Percentiles rank a stretch among this genome's conserved stretches.
Conservation (phyloP, 2,113 vertebrate species). For the Cettia cetti region DNA sequence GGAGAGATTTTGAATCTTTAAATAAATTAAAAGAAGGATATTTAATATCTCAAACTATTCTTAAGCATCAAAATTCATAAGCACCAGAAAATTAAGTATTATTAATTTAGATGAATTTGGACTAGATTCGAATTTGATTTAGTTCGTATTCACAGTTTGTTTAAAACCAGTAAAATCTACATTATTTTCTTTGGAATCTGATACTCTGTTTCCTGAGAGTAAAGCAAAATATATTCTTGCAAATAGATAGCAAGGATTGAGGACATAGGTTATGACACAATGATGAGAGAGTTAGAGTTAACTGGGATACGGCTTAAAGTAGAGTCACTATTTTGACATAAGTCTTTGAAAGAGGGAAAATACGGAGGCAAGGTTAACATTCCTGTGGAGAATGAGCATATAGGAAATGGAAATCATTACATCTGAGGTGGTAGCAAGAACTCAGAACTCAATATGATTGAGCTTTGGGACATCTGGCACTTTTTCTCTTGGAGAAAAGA, state of each 20-base stretch:
- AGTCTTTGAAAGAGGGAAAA: neutral
- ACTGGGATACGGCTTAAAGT: neutral
- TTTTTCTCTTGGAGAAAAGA: neutral
- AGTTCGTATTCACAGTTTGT: neutral
- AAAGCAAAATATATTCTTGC: neutral
- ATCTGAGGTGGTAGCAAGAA: neutral
- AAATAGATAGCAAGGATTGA: neutral
- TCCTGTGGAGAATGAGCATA: neutral
- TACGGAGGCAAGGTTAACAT: neutral
- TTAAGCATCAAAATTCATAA: neutral
- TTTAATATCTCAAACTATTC: neutral
- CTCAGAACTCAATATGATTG: neutral
- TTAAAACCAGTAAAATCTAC: neutral
- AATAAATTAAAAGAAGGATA: conserved; percentile 1
- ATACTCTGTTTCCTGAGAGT: neutral
- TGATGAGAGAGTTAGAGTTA: neutral
- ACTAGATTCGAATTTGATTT: neutral
- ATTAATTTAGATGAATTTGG: neutral
- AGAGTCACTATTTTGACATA: neutral
- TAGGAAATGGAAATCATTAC: neutral
- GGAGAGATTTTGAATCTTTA: neutral
- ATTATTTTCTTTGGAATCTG: neutral
- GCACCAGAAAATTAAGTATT: neutral
- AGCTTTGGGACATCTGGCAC: conserved; percentile 29
- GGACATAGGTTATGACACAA: neutral